These are phyloP conservation scores for Nesoenas mayeri DNA, from an alignment of 2,113 vertebrate species.

Conservation along the genomic window DNA sequence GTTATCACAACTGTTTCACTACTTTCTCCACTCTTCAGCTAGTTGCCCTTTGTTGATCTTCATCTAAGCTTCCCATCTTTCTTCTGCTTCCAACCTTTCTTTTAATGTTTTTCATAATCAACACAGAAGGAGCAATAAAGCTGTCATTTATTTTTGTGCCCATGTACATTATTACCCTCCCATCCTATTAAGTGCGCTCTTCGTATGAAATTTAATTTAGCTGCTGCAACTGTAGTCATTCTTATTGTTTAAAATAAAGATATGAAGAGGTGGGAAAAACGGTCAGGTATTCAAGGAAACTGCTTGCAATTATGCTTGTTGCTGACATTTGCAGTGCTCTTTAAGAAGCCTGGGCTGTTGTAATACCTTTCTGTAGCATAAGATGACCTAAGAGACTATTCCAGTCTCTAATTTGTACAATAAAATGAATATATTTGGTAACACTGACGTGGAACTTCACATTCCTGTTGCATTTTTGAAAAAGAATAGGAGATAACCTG, in stretches of 20 bases:
- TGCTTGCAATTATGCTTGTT: not conserved
- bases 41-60: not conserved
- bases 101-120: not conserved
- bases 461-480: slow-evolving; percentile 4
- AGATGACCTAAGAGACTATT: not conserved
- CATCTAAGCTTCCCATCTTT: not conserved
- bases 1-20: not conserved
- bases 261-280: not conserved
- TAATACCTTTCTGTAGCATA: not conserved
- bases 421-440: not conserved
- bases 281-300: not conserved
- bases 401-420: slow-evolving; percentile 14
- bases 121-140: not conserved
- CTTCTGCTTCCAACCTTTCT: not conserved
- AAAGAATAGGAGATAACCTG: slow-evolving; percentile 30
- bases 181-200: not conserved
- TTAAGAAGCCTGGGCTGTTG: not conserved
- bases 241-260: slow-evolving; percentile 6
- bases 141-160: not conserved
- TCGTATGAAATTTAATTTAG: slow-evolving; percentile 19
- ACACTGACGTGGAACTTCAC: slow-evolving; percentile 24
- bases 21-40: not conserved
- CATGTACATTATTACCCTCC: not conserved
- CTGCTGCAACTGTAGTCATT: not conserved
- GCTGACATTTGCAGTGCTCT: not conserved